Evolutionary conservation across 2,888 invertebrate species (phyloP), one percentile per base, ranked within the genome.

Genomic region (Lithophane ornitopus): DNA sequence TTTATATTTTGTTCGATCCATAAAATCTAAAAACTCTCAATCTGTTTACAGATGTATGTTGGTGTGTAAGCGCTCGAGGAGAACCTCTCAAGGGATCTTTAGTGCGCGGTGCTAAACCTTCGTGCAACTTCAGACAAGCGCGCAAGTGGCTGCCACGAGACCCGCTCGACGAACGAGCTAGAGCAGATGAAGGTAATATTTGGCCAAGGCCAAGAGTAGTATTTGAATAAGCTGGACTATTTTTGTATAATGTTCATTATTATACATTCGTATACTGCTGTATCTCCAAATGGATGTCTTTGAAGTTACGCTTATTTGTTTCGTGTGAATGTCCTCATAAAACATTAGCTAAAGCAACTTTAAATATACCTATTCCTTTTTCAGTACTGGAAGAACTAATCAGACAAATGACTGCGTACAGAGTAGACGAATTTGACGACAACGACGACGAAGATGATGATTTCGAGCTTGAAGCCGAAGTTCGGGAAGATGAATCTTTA

Each of bases 31-130:
- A 34, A 56, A 28, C 22, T 39, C 14, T 62, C 8, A 19, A 22
- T 54, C 0, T 19, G 19, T 65, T 75, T 80, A 96, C 98, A 90
- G 98, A 98, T 7, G 98, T 98, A 0, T 98, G 98, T 89, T 98
- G 98, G 98, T 98, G 98, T 92, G 98, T 98, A 3, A 98, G 98
- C 88, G 97, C 98, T 54, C 97, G 98, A 85, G 98, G 98, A 0
- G 98, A 98, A 85, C 98, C 98, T 0, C 94, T 98, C 3, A 98
- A 98, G 92, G 98, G 98, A 1, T 98, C 98, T 0, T 93, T 98
- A 67, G 98, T 98, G 0, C 97, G 98, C 66, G 98, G 98, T 34
- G 97, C 97, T 2, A 97, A 98, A 84, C 98, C 98, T 0, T 96
- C 97, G 56, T 98, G 98, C 92, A 98, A 98, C 92, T 98, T 98